phyloP scores from a whole-genome alignment of 2,113 vertebrate species.

The Coracopsis vasa region DNA sequence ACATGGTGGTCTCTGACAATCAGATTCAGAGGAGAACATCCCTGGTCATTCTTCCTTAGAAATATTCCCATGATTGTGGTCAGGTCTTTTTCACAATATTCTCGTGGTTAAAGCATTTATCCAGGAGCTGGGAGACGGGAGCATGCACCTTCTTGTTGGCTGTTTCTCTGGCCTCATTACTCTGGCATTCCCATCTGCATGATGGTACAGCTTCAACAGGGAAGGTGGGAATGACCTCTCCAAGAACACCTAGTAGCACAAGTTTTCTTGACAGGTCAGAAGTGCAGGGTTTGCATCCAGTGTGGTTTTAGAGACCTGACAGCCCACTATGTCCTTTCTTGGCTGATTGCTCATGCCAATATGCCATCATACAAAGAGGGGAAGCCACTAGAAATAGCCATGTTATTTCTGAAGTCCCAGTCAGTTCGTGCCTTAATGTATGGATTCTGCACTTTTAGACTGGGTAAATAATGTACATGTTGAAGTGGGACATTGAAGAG shows the following conservation, averaged over 20 bases:
- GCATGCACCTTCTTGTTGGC: not conserved
- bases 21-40: not conserved
- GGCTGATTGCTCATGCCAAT: not conserved
- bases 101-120: not conserved
- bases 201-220: not conserved
- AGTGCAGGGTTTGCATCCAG: not conserved
- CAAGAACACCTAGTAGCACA: not conserved
- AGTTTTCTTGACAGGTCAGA: not conserved
- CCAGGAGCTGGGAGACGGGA: not conserved
- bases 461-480: not conserved
- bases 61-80: not conserved
- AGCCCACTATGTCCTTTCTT: not conserved
- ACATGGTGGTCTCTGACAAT: not conserved
- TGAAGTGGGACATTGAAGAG: not conserved
- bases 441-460: not conserved
- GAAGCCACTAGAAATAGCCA: not conserved
- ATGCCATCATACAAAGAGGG: too few relatives aligned
- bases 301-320: not conserved
- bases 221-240: not conserved
- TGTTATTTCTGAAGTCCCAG: not conserved
- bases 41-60: not conserved
- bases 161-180: not conserved
- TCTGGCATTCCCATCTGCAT: not conserved
- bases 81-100: not conserved
- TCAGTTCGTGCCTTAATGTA: not conserved